Base-by-base conservation (phyloP, 2,888 invertebrate species). In the Philhelius pedissequus region DNA sequence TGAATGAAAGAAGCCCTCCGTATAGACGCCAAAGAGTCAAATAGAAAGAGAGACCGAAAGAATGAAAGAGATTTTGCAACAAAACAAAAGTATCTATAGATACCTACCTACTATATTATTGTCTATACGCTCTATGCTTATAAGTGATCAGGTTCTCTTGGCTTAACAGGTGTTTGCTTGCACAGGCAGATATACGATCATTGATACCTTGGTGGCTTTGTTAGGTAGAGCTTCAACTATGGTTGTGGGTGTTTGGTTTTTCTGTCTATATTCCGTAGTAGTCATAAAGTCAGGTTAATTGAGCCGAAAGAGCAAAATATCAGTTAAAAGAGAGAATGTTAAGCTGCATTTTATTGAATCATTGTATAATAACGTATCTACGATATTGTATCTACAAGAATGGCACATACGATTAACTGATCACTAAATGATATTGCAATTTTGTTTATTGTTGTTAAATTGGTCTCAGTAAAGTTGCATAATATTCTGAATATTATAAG, bases 1-100 rank as follows among this genome's bases (percentile, higher is more conserved):
- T 84, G 80, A 84, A 84, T 84, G 84, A 84, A 84, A 80, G 80
- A 54, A 77, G 54, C 69, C 40, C 2, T 4, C 4, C 35, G 32
- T 15, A 20, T 22, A 27, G 13, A 68, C 18, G 13, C 5, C 3
- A 56, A 32, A 68, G 45, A 35, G n/a, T 11, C 30, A 50, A 11
- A 69, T 32, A 25, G 18, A 35, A 48, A 56, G 45, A 48, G 45
- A 45, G 30, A 64, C n/a, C 7, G 1, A 35, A 32, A 22, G 18
- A 45, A 64, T 30, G n/a, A 18, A 40, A 64, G 64, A 64, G 64
- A 62, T 35, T 43, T 48, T 45, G 5, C 45, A 5, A 35, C 6
- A 18, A 25, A 5, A 43, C 18, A 27, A 70, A 9, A 15, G 35
- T 60, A 73, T 60, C 50, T 68, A 54, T n/a, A n/a, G n/a, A 32